phyloP scores from a whole-genome alignment of 1,140 invertebrate species.

The Rhizoglyphus robini region DNA sequence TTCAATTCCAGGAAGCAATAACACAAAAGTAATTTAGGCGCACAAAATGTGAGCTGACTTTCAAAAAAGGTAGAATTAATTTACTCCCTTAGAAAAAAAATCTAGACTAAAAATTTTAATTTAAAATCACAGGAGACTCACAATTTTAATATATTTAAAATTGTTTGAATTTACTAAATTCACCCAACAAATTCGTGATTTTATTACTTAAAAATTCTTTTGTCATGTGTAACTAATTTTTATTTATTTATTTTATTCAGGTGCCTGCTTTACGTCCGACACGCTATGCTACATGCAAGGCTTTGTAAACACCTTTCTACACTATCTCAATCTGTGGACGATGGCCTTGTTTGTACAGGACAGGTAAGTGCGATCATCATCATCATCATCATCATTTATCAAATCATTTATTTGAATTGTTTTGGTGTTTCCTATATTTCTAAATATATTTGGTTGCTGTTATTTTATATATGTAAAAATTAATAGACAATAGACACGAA shows the following conservation, averaged over 20 bases:
- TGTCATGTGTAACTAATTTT: neutral
- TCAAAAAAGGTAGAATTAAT: too few species aligned
- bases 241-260: neutral
- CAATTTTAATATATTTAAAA: too few species aligned
- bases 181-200: neutral
- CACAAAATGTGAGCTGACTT: too few species aligned
- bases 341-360: slow-evolving; percentile 14
- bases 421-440: neutral
- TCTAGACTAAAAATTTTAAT: too few species aligned
- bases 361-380: neutral
- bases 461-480: too few species aligned
- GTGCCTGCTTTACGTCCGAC: neutral
- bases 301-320: slow-evolving; percentile 5
- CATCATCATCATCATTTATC: neutral
- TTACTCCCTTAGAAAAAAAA: too few species aligned
- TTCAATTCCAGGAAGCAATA: too few species aligned
- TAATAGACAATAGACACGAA: too few species aligned
- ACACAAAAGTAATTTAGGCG: too few species aligned
- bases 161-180: too few species aligned
- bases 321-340: slow-evolving; percentile 14
- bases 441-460: too few species aligned
- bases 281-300: slow-evolving; percentile 7
- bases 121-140: too few species aligned
- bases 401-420: neutral
- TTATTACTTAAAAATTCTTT: neutral